Base-by-base conservation (phyloP, 1,140 invertebrate genomes). In the Manduca sexta region DNA sequence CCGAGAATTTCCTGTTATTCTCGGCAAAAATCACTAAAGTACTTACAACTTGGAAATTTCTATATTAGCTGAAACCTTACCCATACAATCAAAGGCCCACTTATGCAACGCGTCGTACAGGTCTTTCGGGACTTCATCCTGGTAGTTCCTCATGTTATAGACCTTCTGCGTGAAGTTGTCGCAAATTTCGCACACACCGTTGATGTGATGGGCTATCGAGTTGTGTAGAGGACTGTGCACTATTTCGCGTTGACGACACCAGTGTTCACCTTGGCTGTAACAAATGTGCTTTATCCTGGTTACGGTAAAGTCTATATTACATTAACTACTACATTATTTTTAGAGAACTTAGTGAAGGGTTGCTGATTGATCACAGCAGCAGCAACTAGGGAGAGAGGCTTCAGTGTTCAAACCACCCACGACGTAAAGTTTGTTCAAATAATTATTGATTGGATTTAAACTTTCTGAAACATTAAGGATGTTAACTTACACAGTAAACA, bases 11-110 rank as follows among this genome's bases (percentile, higher is more conserved):
- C n/a, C n/a, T n/a, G n/a, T n/a, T n/a, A n/a, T n/a, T n/a, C n/a
- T n/a, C n/a, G n/a, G n/a, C n/a, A n/a, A n/a, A n/a, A n/a, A n/a
- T n/a, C n/a, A n/a, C n/a, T n/a, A n/a, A n/a, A n/a, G n/a, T n/a
- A n/a, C n/a, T n/a, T n/a, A n/a, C n/a, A n/a, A n/a, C n/a, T n/a
- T n/a, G n/a, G n/a, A n/a, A n/a, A n/a, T n/a, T n/a, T n/a, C n/a
- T n/a, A n/a, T n/a, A 14, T 14, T n/a, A 35, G 33, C 33, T n/a
- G n/a, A n/a, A 11, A 35, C n/a, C 76, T 65, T 59, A 73, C 86
- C 89, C 70, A 92, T 87, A 70, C 90, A 90, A 74, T 93, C 92
- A 56, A 93, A 85, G 16, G 88, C 82, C 90, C 91, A 91, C 38
- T 91, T 91, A 44, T 89, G 88, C 1, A 92, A 58, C 57, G 91